Evolutionary conservation across 2,888 invertebrate genomes (phyloP).

Genomic region (Crioceris asparagi): DNA sequence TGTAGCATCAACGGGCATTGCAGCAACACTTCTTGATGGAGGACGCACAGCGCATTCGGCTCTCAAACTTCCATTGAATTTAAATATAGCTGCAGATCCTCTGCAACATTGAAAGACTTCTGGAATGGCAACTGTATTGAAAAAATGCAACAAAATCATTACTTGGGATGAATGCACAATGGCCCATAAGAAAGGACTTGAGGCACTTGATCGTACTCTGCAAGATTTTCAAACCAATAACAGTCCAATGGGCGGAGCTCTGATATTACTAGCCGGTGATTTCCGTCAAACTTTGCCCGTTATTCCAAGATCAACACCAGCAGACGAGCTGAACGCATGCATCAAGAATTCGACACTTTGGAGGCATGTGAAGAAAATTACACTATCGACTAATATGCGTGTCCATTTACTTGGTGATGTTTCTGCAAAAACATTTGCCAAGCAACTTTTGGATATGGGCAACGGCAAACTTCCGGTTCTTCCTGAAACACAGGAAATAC

Average conservation of each 20-base stretch:
- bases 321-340: slow-evolving; percentile 30
- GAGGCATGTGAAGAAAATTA: slow-evolving; percentile 17
- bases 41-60: slow-evolving; percentile 32
- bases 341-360: slow-evolving; percentile 17
- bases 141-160: no score
- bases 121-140: no score
- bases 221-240: not conserved
- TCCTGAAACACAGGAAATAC: not conserved
- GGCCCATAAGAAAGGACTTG: not conserved
- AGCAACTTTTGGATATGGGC: not conserved
- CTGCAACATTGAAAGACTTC: slow-evolving; percentile 24
- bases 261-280: not conserved
- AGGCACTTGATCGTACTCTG: not conserved
- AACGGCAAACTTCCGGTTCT: not conserved
- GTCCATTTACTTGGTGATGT: not conserved
- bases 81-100: slow-evolving; percentile 22
- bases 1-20: not conserved
- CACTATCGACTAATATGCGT: slow-evolving; percentile 2
- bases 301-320: slow-evolving; percentile 19
- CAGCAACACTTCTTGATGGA: not conserved
- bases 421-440: not conserved
- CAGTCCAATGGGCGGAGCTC: not conserved
- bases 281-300: not conserved
- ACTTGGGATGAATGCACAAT: slow-evolving; percentile 4
- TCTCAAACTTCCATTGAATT: slow-evolving; percentile 31